Evolutionary conservation across 2,797 vertebrate genomes (phyloP).

Genomic region (Neoniphon sammara): DNA sequence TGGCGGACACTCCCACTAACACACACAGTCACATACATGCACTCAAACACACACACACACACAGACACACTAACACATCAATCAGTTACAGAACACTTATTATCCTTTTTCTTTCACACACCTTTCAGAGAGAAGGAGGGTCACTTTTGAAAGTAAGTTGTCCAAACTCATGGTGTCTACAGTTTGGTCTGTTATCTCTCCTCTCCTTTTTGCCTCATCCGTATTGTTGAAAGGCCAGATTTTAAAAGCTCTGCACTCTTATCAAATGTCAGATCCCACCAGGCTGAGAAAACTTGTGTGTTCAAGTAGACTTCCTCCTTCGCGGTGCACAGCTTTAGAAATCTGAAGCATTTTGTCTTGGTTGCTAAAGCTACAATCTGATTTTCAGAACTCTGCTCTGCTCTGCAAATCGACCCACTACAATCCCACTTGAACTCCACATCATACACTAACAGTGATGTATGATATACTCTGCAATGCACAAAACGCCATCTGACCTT

Average conservation of each 20-base stretch:
- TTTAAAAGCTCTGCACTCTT: constrained; percentile 81
- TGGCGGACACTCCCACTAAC: constrained; percentile 3
- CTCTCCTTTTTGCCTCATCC: constrained; percentile 64
- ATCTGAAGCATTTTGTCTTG: constrained; percentile 79
- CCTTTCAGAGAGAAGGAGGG: constrained; percentile 87
- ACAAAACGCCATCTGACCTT: constrained; percentile 25
- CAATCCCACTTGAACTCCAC: constrained; percentile 49
- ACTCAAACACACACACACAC: constrained; percentile 14
- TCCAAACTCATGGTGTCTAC: constrained; percentile 67
- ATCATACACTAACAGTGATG: constrained; percentile 46
- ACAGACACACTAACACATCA: constrained; percentile 12
- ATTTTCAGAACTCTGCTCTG: constrained; percentile 60
- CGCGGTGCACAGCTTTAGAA: constrained; percentile 81
- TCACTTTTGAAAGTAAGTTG: constrained; percentile 89
- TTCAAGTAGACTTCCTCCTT: constrained; percentile 22
- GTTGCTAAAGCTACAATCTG: constrained; percentile 69
- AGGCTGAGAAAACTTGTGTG: constrained; percentile 26
- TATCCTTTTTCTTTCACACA: constrained; percentile 79
- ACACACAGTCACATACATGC: neutral
- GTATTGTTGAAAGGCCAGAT: constrained; percentile 75
- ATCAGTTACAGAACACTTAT: constrained; percentile 68
- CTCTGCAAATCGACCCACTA: constrained; percentile 48
- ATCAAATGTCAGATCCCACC: constrained; percentile 45
- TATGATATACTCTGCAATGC: constrained; percentile 46
- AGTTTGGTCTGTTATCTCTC: constrained; percentile 66